Evolutionary conservation across 2,113 vertebrate genomes (phyloP).

Genomic region (Phainopepla nitens): DNA sequence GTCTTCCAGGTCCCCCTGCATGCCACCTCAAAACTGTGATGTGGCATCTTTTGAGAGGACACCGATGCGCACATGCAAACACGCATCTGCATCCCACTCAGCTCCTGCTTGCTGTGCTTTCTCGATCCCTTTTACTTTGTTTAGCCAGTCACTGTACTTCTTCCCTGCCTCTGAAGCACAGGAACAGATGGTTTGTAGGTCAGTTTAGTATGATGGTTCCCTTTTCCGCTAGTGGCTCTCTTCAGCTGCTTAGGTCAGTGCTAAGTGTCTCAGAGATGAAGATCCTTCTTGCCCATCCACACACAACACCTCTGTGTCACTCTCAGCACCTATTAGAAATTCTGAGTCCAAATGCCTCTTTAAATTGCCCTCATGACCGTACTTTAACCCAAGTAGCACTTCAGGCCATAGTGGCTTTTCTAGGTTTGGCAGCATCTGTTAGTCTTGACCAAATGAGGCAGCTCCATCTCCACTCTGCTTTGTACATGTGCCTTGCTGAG

Average conservation of each 20-base stretch:
- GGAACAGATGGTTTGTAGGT: not conserved
- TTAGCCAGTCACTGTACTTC: not conserved
- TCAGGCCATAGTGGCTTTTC: not conserved
- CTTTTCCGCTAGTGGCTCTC: not conserved
- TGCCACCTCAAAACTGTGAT: not conserved
- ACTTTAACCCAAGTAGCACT: conserved; percentile 12
- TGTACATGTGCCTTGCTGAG: not conserved
- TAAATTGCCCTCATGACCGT: not conserved
- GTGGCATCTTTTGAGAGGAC: not conserved
- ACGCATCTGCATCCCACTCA: not conserved
- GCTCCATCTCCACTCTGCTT: not conserved
- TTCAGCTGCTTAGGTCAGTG: not conserved
- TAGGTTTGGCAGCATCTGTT: not conserved
- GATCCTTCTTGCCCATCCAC: not conserved
- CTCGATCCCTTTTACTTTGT: not conserved
- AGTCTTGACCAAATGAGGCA: not conserved
- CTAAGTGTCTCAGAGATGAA: not conserved
- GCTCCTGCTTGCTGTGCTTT: not conserved
- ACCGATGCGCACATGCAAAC: fast-evolving
- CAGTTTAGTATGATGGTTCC: not conserved
- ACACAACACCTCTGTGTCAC: not conserved
- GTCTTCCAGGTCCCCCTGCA: not conserved
- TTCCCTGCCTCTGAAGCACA: not conserved
- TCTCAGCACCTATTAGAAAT: not conserved
- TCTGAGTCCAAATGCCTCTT: not conserved